phyloP scores from a whole-genome alignment of 2,888 invertebrate species.

The Marasmarcha lunaedactyla region DNA sequence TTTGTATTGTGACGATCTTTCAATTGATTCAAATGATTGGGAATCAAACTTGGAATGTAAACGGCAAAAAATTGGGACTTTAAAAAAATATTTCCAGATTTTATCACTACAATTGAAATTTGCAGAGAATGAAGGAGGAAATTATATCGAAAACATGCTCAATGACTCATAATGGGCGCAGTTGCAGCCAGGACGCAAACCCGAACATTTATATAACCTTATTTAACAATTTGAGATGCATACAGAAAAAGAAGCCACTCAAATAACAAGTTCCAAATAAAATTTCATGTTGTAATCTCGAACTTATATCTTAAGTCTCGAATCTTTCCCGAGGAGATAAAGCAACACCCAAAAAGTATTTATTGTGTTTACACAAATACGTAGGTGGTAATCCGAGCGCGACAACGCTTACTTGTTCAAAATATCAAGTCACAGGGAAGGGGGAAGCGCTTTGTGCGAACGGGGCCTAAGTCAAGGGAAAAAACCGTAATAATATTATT shows the following conservation, averaged over 20 bases:
- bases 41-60: too few relatives aligned
- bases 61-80: too few relatives aligned
- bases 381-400: slow-evolving; percentile 64
- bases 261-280: slow-evolving; percentile 18
- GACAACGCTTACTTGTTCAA: slow-evolving; percentile 28
- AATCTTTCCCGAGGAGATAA: slow-evolving; percentile 40
- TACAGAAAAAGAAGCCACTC: slow-evolving; percentile 9
- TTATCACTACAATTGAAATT: too few relatives aligned
- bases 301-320: slow-evolving; percentile 35
- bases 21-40: too few relatives aligned
- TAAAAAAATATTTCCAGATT: too few relatives aligned
- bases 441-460: slow-evolving; percentile 19
- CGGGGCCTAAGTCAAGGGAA: slow-evolving; percentile 14
- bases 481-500: slow-evolving; percentile 63
- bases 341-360: slow-evolving; percentile 49
- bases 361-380: slow-evolving; percentile 68
- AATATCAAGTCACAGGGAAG: slow-evolving; percentile 37
- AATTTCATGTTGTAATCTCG: background rate
- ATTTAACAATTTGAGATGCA: too few relatives aligned
- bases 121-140: too few relatives aligned
- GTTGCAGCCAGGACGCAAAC: too few relatives aligned
- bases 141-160: too few relatives aligned
- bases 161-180: too few relatives aligned
- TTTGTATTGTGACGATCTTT: too few relatives aligned
- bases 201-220: too few relatives aligned